phyloP scores from a whole-genome alignment of 1,140 invertebrate genomes.

The Teleogryllus occipitalis region DNA sequence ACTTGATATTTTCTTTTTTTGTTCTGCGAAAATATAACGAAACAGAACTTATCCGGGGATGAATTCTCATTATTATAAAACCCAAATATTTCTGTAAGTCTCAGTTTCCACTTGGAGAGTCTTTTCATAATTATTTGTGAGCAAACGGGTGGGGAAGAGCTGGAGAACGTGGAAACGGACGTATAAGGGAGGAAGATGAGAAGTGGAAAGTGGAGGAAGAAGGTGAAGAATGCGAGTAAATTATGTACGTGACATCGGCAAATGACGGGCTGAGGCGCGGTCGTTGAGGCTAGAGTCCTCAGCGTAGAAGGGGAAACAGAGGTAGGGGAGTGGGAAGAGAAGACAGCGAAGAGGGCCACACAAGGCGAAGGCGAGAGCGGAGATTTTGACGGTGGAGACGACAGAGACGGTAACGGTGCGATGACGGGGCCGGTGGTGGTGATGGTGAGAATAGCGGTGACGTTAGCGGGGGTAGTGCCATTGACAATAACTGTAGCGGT shows the following conservation, averaged over 20 bases:
- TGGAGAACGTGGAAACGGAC: neutral
- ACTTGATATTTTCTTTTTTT: no score
- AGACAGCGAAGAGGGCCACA: neutral
- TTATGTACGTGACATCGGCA: conserved; percentile 1
- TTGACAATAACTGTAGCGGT: no score
- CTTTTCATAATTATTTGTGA: neutral
- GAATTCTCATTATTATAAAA: neutral
- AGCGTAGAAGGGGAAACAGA: neutral
- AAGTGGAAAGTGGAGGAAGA: neutral
- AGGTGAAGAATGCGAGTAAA: neutral
- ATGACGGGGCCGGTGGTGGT: no score
- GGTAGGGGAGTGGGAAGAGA: neutral
- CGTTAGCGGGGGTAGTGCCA: no score
- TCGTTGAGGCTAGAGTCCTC: neutral
- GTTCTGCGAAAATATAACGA: no score
- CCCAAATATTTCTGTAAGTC: neutral
- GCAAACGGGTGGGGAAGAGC: neutral
- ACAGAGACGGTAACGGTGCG: no score
- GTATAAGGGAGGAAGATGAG: no score
- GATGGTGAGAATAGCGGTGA: no score
- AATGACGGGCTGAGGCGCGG: neutral
- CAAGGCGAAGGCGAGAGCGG: no score
- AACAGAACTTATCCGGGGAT: neutral
- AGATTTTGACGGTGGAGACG: no score
- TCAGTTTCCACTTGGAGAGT: neutral